A percentile compares a stretch with the other conserved stretches of the same genome.
Conservation (phyloP, 92 coral and sea anemone genomes). For the Palythoa grandis region DNA sequence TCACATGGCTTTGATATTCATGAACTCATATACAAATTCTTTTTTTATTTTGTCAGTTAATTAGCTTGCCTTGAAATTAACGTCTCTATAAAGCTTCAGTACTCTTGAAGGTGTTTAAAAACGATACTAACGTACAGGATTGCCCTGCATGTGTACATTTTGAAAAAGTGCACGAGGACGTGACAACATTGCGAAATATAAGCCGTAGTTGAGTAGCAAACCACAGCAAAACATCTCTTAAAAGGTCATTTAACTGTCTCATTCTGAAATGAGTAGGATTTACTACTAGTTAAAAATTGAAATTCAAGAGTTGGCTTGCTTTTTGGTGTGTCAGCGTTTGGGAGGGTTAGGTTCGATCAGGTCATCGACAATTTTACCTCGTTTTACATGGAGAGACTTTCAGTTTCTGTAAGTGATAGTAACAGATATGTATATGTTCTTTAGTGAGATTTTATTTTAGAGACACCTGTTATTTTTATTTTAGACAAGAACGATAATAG, state of each 20-base stretch:
- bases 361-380: conserved; percentile 34
- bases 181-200: conserved; percentile 41
- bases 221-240: background rate
- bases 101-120: background rate
- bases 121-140: background rate
- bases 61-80: background rate
- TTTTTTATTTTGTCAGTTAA: background rate
- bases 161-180: conserved; percentile 35
- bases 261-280: background rate
- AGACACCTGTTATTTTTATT: conserved; percentile 1
- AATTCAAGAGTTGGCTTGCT: background rate
- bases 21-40: too few species aligned
- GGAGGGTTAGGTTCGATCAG: conserved; percentile 29
- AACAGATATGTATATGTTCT: background rate
- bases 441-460: background rate
- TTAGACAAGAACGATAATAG: conserved; percentile 54
- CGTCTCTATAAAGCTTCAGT: too few species aligned
- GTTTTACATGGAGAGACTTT: background rate
- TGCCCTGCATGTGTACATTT: conserved; percentile 17
- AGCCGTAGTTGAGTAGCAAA: background rate
- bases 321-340: conserved; percentile 19
- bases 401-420: background rate
- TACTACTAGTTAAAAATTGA: background rate
- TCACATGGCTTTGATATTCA: conserved; percentile 41
- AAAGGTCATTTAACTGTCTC: too few species aligned